Evolutionary conservation across 2,797 vertebrate species (phyloP), one percentile per base, ranked within the genome.

Genomic region (Rousettus madagascariensis): DNA sequence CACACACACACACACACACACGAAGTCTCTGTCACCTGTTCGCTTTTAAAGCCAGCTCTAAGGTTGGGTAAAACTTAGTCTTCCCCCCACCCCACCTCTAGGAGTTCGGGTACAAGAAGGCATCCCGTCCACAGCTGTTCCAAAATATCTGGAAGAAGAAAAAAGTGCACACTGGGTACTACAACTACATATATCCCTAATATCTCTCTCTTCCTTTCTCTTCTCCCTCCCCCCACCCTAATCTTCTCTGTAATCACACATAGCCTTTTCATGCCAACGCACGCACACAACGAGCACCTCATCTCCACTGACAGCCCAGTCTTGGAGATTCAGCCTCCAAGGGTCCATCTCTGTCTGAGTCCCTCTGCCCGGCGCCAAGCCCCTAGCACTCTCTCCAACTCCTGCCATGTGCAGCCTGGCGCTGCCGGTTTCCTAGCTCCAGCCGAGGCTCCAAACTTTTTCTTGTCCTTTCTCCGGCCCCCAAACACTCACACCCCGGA

Each of bases 381-480:
- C 30, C 15, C 63, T 3, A 12, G 49, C 78, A 36, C 71, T 38
- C 53, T 93, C 30, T 83, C 46, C 82, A 91, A 86, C 82, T 92
- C 84, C 20, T 33, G 72, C 53, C 84, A 15, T 19, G 84, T 65
- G 87, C 71, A 85, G 66, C 61, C 59, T 33, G 5, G 63, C 8
- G 33, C 86, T 28, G 68, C 55, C 6, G 8, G 22, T 80, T 91
- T 43, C 75, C 55, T 36, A 8, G 55, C 33, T 22, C 71, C 36
- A 90, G 86, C 53, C 83, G 28, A 66, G 24, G 33, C 5, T 65
- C 38, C 74, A 97, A 97, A 97, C 95, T 97, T 96, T 96, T 96
- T 63, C 68, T 78, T 16, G 46, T 74, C 80, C 51, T 65, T 59
- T 46, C 61, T 49, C 38, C 0, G 12, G 43, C 55, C 38, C 63